Evolutionary conservation across 2,888 invertebrate genomes (phyloP), one percentile per base, ranked within the genome.

Genomic region (Acanthopleura granulata): DNA sequence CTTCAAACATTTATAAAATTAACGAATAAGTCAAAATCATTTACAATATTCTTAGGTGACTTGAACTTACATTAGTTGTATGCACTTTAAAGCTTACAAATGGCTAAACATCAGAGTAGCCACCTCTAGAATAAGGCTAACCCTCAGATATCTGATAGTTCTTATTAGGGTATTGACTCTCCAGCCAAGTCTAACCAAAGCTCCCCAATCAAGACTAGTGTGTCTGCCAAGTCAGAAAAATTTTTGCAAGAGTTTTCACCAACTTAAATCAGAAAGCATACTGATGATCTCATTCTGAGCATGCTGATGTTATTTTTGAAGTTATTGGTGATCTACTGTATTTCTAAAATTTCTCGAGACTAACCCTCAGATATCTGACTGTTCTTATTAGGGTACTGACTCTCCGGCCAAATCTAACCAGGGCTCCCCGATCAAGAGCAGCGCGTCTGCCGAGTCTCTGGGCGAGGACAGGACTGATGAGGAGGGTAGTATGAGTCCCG

Each of bases 371-470:
- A 40, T 9, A 61, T 61, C 69, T 16, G 3, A 1, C 1, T 69
- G 69, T 69, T 69, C 25, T n/a, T 69, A n/a, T 69, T 69, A 71
- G 71, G 49, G 25, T 4, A n/a, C 75, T 72, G 82, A 83, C 25
- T 81, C 81, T 69, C 80, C 82, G 0, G 72, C 79, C 30, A 83
- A 83, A 74, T 79, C 83, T 4, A 18, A 80, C 22, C 81, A 83
- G 73, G 80, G 80, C 27, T 85, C 86, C 15, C 83, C 84, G 49
- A 82, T 82, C 73, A 80, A 82, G 76, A 84, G 82, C 73, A 82
- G 82, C 72, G 78, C 81, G 0, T 82, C 84, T 11, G 80, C 79
- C 0, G 75, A 75, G 25, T 73, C 71, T 15, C 78, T 77, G 9
- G 74, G 76, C 12, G 86, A 85, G 49, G 76, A 77, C 22, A 72